These are phyloP conservation scores for Aradophagus sp. DNA, from an alignment of 1,140 invertebrate genomes.

Conservation along the genomic window DNA sequence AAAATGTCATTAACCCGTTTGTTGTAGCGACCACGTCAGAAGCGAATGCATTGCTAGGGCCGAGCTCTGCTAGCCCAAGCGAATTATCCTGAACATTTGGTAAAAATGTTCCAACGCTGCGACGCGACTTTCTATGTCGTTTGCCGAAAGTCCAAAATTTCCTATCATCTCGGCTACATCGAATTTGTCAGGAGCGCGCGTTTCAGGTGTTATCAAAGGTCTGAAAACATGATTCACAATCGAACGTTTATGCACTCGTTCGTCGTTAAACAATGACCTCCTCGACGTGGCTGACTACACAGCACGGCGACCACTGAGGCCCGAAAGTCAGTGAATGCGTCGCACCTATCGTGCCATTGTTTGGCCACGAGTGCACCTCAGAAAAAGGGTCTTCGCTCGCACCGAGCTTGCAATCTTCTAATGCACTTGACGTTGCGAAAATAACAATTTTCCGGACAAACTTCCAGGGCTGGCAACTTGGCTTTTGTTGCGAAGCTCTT, in stretches of 20 bases:
- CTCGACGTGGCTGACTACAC: constrained; percentile 32
- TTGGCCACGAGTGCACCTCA: constrained; percentile 1
- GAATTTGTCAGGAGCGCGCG: too few relatives aligned
- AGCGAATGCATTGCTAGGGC: background rate
- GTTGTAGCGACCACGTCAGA: background rate
- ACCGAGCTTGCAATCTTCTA: constrained; percentile 3
- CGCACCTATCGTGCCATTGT: constrained; percentile 19
- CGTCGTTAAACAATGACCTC: constrained; percentile 12
- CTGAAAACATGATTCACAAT: too few relatives aligned
- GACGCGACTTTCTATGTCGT: too few relatives aligned
- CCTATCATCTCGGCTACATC: too few relatives aligned
- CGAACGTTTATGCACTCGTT: constrained; percentile 15
- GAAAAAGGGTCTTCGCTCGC: constrained; percentile 21
- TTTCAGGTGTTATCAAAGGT: too few relatives aligned
- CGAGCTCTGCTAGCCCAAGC: background rate
- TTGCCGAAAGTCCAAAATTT: too few relatives aligned
- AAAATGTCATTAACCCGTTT: constrained; percentile 12
- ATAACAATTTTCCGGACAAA: constrained; percentile 53
- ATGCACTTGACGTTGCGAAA: constrained; percentile 48
- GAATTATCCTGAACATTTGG: too few relatives aligned
- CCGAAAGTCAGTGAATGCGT: constrained; percentile 9
- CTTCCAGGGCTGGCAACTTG: constrained; percentile 43
- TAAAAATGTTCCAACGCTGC: too few relatives aligned
- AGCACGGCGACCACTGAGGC: constrained; percentile 24
- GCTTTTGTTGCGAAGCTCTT: constrained; percentile 50